Evolutionary conservation across 2,888 invertebrate genomes (phyloP), one percentile per base, ranked within the genome.

Genomic region (Dasysyrphus tricinctus): DNA sequence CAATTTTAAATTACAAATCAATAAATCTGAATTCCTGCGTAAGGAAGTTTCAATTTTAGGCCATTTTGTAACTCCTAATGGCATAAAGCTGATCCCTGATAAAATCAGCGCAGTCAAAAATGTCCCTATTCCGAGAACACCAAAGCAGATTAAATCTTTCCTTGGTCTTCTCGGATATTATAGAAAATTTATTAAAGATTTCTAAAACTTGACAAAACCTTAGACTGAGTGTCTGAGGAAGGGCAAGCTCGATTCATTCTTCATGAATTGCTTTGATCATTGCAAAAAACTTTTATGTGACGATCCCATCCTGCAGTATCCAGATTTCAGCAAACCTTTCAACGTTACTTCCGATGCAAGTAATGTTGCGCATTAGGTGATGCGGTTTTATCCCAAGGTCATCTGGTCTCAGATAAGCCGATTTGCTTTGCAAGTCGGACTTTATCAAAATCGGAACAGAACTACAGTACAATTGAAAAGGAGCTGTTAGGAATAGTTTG

Each of bases 281-380:
- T n/a, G n/a, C n/a, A n/a, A n/a, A n/a, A n/a, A n/a, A n/a, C n/a
- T n/a, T n/a, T n/a, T n/a, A 32, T 73, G 56, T 14, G 78, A 85
- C 24, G 87, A 86, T 7, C 76, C 79, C 8, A 59, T 88, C 9
- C 19, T 88, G 7, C 56, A 69, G 34, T 87, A 84, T 9, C 84
- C 84, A 1, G 77, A 88, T 39, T 82, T 84, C 39, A 5, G 39
- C 3, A 75, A 85, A 57, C 74, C 72, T 16, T 88, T 88, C 56
- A 74, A 57, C n/a, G 12, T 85, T 9, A 87, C 82, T 11, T 87
- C 87, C 1, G 88, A 85, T 49, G 88, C 88, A 0, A 79, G 84
- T 44, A 87, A 82, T 29, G 57, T 73, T 44, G 88, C 86, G 2
- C n/a, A n/a, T 44, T 88, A 24, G 81, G 88, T n/a, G n/a, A n/a